These are phyloP conservation scores for Ameiurus melas DNA, from an alignment of 2,113 vertebrate genomes.

Conservation along the genomic window DNA sequence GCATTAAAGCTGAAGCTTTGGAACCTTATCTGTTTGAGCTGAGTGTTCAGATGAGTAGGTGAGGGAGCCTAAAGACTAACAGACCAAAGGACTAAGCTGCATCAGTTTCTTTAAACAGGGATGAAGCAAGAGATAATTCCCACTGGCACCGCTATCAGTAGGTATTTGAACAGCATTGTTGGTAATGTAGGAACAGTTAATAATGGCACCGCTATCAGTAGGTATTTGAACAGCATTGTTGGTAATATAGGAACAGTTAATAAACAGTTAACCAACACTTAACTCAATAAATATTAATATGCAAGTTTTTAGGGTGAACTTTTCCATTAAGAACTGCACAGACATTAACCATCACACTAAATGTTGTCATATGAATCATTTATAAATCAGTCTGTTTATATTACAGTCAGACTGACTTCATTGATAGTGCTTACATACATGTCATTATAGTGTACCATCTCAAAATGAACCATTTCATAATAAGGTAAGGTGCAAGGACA, in stretches of 20 bases:
- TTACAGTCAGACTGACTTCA: neutral
- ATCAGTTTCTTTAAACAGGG: neutral
- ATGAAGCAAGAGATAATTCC: neutral
- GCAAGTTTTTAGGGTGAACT: neutral
- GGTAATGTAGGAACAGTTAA: neutral
- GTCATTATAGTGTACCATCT: constrained; percentile 4
- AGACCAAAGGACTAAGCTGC: neutral
- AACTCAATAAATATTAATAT: neutral
- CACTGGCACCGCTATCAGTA: neutral
- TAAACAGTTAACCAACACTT: neutral
- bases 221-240: neutral
- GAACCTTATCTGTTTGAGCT: neutral
- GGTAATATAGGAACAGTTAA: neutral
- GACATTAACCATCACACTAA: neutral
- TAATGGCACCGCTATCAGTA: neutral
- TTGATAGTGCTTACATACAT: neutral
- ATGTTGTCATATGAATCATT: neutral
- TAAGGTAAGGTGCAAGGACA: neutral
- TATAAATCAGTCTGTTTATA: neutral
- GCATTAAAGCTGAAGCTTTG: neutral
- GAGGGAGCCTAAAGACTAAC: neutral
- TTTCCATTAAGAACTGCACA: neutral
- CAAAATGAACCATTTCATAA: neutral
- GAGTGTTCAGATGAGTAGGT: neutral
- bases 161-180: neutral